A percentile compares a stretch with the other conserved stretches of the same genome.
Conservation (phyloP, 2,113 vertebrate species). For the Eudyptes chrysolophus region DNA sequence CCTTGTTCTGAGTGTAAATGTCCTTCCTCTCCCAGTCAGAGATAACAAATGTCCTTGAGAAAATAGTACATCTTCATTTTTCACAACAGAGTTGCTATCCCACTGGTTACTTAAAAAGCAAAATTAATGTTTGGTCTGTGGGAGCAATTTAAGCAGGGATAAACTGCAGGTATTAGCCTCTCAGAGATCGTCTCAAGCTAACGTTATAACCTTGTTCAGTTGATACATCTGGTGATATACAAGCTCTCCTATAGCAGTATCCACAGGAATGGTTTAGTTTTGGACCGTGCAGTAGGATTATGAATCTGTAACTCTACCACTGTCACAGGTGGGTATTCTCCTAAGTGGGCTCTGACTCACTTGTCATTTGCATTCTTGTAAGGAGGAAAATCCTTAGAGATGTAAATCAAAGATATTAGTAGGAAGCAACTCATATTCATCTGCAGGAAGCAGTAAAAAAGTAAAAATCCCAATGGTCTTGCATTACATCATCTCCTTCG, state of each 20-base stretch:
- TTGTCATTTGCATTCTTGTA: not conserved
- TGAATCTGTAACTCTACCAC: not conserved
- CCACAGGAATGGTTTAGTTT: not conserved
- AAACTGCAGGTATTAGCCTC: not conserved
- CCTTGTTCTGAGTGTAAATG: not conserved
- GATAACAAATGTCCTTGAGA: not conserved
- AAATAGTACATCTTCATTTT: not conserved
- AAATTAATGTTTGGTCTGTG: not conserved
- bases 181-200: not conserved
- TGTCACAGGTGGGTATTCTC: not conserved
- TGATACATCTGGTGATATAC: not conserved
- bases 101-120: not conserved
- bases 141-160: not conserved
- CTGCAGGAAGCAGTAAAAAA: not conserved
- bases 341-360: not conserved
- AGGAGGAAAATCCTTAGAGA: not conserved
- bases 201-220: not conserved
- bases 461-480: not conserved
- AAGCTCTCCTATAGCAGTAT: not conserved
- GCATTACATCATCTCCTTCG: not conserved
- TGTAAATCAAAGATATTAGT: not conserved
- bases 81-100: not conserved
- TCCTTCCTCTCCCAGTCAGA: not conserved
- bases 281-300: not conserved
- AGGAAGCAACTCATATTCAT: not conserved